A percentile compares a stretch with the other conserved stretches of the same genome.
Evolutionary conservation across 2,888 invertebrate genomes (phyloP).

Genomic region (Latrodectus hesperus): DNA sequence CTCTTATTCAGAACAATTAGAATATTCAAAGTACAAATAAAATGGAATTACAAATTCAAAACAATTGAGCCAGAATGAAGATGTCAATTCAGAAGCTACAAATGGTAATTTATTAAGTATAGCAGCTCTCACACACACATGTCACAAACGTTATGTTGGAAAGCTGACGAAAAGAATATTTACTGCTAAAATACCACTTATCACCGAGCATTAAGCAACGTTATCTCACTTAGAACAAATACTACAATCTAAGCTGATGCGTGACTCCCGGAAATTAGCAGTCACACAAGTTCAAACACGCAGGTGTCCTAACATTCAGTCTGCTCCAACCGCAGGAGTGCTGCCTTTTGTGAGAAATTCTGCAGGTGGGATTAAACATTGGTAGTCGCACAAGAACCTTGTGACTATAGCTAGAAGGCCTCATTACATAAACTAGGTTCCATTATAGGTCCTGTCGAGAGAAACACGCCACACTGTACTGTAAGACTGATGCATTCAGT

Average conservation of each 20-base stretch:
- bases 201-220: slow-evolving; percentile 30
- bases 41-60: too few species aligned
- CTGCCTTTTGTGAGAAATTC: slow-evolving; percentile 58
- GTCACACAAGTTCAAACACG: slow-evolving; percentile 57
- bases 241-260: slow-evolving; percentile 54
- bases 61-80: too few species aligned
- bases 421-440: slow-evolving; percentile 65
- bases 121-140: background rate
- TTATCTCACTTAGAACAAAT: slow-evolving; percentile 65
- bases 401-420: slow-evolving; percentile 46
- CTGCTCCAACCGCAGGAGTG: background rate
- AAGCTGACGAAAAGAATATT: slow-evolving; percentile 42
- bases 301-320: slow-evolving; percentile 31
- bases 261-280: slow-evolving; percentile 56
- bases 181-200: slow-evolving; percentile 46
- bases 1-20: too few species aligned
- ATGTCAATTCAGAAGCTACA: too few species aligned
- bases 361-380: slow-evolving; percentile 42
- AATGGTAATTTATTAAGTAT: too few species aligned
- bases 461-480: slow-evolving; percentile 28
- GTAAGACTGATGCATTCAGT: slow-evolving; percentile 50
- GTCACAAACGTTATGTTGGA: slow-evolving; percentile 35
- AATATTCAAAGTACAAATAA: too few species aligned
- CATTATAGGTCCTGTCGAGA: slow-evolving; percentile 56
- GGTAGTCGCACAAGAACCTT: slow-evolving; percentile 33